Evolutionary conservation across 2,888 invertebrate species (phyloP), one percentile per base, ranked within the genome.

Genomic region (Drosophila phalerata): DNA sequence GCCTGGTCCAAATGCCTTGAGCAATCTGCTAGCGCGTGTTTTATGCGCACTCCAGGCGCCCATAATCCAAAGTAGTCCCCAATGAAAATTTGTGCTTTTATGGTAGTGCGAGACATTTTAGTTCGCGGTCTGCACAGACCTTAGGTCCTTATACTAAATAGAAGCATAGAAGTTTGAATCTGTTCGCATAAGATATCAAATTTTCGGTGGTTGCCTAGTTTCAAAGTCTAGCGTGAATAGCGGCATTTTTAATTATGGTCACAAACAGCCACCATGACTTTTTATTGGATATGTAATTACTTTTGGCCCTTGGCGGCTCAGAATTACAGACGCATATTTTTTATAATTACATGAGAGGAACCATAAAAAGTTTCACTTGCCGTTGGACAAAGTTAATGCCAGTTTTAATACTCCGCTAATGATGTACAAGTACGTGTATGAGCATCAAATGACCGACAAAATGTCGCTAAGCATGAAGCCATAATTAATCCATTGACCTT

Each of bases 241-340:
- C 48, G 34, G 45, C 63, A 53, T 77, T 85, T 84, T 84, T 87
- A 84, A 85, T 84, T 87, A 87, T 82, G 78, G 66, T 56, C 63
- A 42, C 67, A 56, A 60, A 67, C 63, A 19, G 60, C 64, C 47
- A 45, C 57, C 76, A 77, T 79, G 81, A 79, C 69, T 81, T 86
- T 86, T 86, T 84, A 86, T 88, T 84, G 77, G 85, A 86, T 81
- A 76, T 86, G 81, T 88, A 86, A 86, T 86, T 86, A 88, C 88
- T 69, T 79, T 63, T 51, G 25, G 62, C 69, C 70, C 69, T 56
- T 25, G 60, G 69, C 81, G 56, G 37, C 69, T 56, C 68, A 49
- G 64, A 79, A 69, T 79, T 82, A 79, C 66, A 69, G 64, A 69
- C 74, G 70, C 73, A 77, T 79, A 77, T 83, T 82, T 88, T 88